Evolutionary conservation across 2,113 vertebrate species (phyloP).

Genomic region (Buteo buteo): DNA sequence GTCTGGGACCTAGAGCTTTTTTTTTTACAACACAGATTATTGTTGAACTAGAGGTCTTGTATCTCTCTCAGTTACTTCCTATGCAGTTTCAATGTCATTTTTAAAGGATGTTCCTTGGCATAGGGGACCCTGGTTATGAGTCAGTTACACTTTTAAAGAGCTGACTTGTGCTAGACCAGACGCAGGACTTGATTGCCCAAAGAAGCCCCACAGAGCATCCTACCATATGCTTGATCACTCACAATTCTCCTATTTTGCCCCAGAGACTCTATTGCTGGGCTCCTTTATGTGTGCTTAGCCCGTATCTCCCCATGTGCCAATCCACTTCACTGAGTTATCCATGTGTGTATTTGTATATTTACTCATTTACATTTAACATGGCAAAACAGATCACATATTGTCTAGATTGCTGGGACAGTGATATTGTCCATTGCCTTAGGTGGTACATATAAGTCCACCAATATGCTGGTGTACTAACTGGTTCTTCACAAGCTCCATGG

Average conservation of each 20-base stretch:
- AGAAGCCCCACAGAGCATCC: not conserved
- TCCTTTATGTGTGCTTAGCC: not conserved
- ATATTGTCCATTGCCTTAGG: not conserved
- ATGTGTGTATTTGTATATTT: not conserved
- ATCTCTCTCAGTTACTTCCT: not conserved
- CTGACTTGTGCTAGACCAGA: not conserved
- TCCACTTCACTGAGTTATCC: not conserved
- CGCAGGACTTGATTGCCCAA: not conserved
- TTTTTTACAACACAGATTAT: not conserved
- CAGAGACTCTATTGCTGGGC: not conserved
- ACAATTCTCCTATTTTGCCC: not conserved
- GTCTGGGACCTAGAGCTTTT: not conserved
- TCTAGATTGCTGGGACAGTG: not conserved
- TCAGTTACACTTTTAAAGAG: not conserved
- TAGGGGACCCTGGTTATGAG: not conserved
- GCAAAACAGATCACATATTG: not conserved
- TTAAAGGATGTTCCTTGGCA: not conserved
- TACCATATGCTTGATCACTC: accelerated
- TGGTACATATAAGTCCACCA: accelerated
- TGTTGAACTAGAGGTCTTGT: not conserved
- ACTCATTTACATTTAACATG: not conserved
- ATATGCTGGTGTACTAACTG: not conserved
- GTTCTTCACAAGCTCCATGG: not conserved
- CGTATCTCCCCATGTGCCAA: not conserved
- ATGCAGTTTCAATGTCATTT: not conserved